Percentiles rank a stretch among this genome's conserved stretches.
phyloP scores from a whole-genome alignment of 2,888 invertebrate species.

The Acrobasis suavella region DNA sequence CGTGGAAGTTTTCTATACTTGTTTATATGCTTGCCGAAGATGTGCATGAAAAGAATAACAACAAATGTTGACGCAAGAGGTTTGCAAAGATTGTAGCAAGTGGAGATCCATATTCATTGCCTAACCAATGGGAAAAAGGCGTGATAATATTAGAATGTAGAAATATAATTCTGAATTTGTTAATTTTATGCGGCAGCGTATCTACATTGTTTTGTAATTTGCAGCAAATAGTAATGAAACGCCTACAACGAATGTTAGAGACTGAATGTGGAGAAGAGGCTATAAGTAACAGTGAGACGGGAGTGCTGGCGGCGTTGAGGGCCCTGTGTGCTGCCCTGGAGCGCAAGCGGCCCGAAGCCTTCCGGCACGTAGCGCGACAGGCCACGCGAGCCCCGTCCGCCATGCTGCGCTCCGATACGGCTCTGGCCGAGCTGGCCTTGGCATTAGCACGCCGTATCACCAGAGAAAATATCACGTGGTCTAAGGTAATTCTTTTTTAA shows the following conservation, averaged over 20 bases:
- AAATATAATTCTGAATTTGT: no score
- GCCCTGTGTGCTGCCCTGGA: slow-evolving; percentile 88
- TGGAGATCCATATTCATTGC: no score
- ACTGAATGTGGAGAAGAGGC: slow-evolving; percentile 81
- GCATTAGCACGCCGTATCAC: slow-evolving; percentile 88
- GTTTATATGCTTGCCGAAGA: no score
- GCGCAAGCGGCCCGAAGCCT: slow-evolving; percentile 89
- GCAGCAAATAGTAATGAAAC: slow-evolving; percentile 74
- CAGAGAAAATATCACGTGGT: slow-evolving; percentile 89
- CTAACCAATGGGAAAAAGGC: no score
- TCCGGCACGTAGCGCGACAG: slow-evolving; percentile 87
- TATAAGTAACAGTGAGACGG: slow-evolving; percentile 70
- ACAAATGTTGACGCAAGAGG: no score
- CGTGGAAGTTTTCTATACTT: no score
- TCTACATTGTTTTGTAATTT: slow-evolving; percentile 25
- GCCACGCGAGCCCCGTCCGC: slow-evolving; percentile 84
- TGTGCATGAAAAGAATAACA: no score
- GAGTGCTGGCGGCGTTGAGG: slow-evolving; percentile 67
- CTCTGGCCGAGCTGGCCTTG: slow-evolving; percentile 84
- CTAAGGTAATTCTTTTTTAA: slow-evolving; percentile 80
- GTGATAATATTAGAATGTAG: no score
- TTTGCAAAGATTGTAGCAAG: no score
- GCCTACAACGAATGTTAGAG: slow-evolving; percentile 74
- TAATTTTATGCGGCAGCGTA: neutral
- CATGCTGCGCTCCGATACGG: slow-evolving; percentile 83